These are phyloP conservation scores for Sparidentex hasta DNA, from an alignment of 2,797 vertebrate genomes.

Conservation along the genomic window DNA sequence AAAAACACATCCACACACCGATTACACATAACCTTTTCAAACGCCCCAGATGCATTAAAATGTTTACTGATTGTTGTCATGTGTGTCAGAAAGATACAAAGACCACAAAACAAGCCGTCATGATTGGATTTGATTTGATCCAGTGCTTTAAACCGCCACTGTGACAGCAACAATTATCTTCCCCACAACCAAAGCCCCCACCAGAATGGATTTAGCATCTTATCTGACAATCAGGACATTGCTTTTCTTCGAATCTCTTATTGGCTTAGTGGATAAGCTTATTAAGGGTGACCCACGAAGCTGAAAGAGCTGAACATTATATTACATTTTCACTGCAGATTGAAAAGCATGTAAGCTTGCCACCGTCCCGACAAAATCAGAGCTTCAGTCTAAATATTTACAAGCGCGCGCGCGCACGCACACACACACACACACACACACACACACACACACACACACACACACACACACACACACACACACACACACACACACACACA, in stretches of 20 bases:
- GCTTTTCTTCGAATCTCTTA: constrained; percentile 75
- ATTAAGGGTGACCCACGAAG: constrained; percentile 75
- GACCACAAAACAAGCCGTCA: constrained; percentile 49
- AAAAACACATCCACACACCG: constrained; percentile 1
- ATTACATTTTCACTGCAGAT: constrained; percentile 69
- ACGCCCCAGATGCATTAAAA: neutral
- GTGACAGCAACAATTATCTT: constrained; percentile 76
- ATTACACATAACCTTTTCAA: constrained; percentile 30
- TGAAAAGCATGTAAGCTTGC: constrained; percentile 52
- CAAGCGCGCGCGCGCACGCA: neutral
- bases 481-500: neutral
- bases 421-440: neutral
- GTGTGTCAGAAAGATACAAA: constrained; percentile 46
- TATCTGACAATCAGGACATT: constrained; percentile 81
- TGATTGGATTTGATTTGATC: constrained; percentile 74
- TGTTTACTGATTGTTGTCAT: constrained; percentile 39
- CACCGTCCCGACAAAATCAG: constrained; percentile 32
- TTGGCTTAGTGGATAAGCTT: constrained; percentile 81
- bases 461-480: constrained; percentile 2
- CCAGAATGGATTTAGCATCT: constrained; percentile 75
- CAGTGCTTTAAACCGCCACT: constrained; percentile 51
- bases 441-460: constrained; percentile 1
- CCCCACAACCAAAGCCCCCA: constrained; percentile 36
- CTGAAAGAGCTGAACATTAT: constrained; percentile 71
- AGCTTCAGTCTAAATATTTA: constrained; percentile 53